Base-by-base conservation (phyloP, 2,113 vertebrate species). In the Aphyosemion australe region DNA sequence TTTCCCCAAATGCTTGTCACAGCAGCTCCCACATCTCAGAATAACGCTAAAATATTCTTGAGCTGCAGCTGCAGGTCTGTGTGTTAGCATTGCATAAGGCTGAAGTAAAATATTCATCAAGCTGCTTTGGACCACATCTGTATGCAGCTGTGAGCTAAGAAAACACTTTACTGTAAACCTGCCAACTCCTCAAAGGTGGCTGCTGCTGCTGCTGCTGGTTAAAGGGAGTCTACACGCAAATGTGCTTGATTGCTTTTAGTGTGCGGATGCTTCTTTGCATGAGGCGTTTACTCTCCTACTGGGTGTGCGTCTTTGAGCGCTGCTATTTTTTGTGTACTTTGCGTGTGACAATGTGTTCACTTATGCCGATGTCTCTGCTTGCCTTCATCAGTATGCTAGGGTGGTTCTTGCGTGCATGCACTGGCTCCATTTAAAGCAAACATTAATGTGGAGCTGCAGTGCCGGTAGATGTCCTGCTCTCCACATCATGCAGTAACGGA, bases 41-140 rank as follows among this genome's bases (percentile, higher is more conserved):
- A 73, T 58, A 37, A 78, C 61, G 73, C 12, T 58, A 26, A 75
- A 70, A 76, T 74, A 78, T 70, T 69, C 70, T 68, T 50, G 41
- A 82, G 73, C 67, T 72, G 60, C 78, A 74, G 64, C 79, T 74
- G 73, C 57, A 34, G 42, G 78, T 82, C 68, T 56, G 74, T 16
- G 45, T 76, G 85, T 78, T 65, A 65, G 69, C 19, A 19, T 89
- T 90, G 86, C 84, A 76, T 84, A 89, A 91, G 76, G 62, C 32
- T 69, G 14, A 46, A 79, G 85, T 93, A 70, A 91, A 92, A 91
- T 92, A 91, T 92, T 91, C 81, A 92, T 89, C 69, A 76, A 43
- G 73, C 66, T 70, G 62, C 79, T 84, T 75, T 78, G 70, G 78
- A 86, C 58, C 68, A 81, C 74, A 86, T 90, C 81, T 86, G 83